Conservation (phyloP, 2,888 invertebrate genomes). For the Synergus laeviventris region DNA sequence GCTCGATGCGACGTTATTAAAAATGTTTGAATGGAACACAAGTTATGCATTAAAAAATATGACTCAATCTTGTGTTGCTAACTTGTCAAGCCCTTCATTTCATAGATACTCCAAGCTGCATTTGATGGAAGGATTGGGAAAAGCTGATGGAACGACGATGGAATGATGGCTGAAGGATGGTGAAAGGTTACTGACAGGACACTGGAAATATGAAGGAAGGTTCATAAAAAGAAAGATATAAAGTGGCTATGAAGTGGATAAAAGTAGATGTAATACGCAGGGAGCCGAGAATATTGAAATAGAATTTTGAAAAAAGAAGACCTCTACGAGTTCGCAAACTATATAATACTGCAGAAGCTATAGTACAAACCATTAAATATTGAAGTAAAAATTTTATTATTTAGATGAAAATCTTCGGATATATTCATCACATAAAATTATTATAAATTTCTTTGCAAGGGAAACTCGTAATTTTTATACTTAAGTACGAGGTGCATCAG, state of each 20-base stretch:
- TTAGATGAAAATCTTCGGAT: not conserved
- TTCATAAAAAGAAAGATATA: not conserved
- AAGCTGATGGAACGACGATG: conserved; percentile 10
- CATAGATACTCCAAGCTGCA: not conserved
- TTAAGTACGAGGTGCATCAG: not conserved
- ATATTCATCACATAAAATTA: not conserved
- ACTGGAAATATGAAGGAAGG: conserved; percentile 13
- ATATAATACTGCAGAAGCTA: not conserved
- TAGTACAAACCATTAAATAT: not conserved
- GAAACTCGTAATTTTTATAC: not conserved
- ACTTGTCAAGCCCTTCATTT: not conserved
- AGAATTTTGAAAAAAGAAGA: not conserved
- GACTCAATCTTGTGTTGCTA: not conserved
- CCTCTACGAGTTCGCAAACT: not conserved
- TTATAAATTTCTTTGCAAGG: not conserved
- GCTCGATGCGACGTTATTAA: too few species aligned
- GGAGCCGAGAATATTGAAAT: not conserved
- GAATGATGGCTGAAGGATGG: not conserved
- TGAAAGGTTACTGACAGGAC: conserved; percentile 17
- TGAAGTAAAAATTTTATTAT: not conserved
- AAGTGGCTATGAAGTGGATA: not conserved
- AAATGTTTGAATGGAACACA: too few species aligned
- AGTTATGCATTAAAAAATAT: not conserved
- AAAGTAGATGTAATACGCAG: not conserved
- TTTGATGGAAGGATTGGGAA: conserved; percentile 18